Evolutionary conservation across 2,888 invertebrate genomes (phyloP), one percentile per base, ranked within the genome.

Genomic region (Azorinus chamasolen): DNA sequence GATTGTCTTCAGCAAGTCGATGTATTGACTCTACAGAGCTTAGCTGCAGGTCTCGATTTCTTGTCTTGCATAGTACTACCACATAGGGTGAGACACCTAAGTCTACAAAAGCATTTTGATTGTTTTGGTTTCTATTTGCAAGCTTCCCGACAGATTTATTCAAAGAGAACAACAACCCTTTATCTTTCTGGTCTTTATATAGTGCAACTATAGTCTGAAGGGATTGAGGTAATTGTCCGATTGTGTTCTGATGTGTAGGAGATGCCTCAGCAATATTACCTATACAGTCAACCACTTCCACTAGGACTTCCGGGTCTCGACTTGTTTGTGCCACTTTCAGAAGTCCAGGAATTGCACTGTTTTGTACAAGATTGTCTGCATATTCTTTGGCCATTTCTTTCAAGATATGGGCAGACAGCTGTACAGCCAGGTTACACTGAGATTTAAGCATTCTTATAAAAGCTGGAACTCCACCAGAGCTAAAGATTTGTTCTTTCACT

Each of bases 121-220:
- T 92, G 46, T 64, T 74, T 24, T 62, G 68, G 58, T 91, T 84
- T 16, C 79, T 73, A 4, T 81, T 55, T 5, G 85, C 86, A 20
- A 91, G 84, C 63, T 86, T 89, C 4, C 87, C 84, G 2, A 92
- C 82, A 43, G 86, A 63, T 48, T 84, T 69, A 14, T 90, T 91
- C 8, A 92, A 83, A 10, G 91, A 89, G 61, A 87, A 77, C 50
- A 91, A 74, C 43, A 92, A 74, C 10, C 74, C 78, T 65, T 87
- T 89, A 58, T 88, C 78, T 41, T 75, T 85, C 58, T 86, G 85
- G 62, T 86, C 85, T 37, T 89, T 88, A 63, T 90, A 90, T 27
- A 90, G 78, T 8, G 58, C 79, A 8, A 90, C 87, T 3, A 92
- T 70, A 10, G 86, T 62, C 18, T 98, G 64, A 4, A 91, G 71